Conservation (phyloP, 2,888 invertebrate species). For the Stegana nigrithorax region DNA sequence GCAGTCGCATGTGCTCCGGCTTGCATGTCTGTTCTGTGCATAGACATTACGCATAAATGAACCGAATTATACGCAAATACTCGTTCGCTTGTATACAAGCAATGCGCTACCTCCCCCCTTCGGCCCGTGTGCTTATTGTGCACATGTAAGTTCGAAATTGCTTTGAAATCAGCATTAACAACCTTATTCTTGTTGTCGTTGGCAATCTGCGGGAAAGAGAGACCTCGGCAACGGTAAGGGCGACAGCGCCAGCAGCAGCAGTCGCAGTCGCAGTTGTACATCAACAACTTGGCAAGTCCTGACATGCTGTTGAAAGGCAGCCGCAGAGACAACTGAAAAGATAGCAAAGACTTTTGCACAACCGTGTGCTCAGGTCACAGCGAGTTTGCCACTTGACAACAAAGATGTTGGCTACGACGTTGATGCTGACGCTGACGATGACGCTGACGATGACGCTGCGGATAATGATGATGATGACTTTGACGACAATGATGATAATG, state of each 20-base stretch:
- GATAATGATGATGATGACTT: too few relatives aligned
- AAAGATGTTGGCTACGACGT: too few relatives aligned
- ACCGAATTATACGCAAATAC: constrained; percentile 29
- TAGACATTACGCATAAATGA: constrained; percentile 56
- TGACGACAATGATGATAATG: too few relatives aligned
- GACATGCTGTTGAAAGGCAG: constrained; percentile 3
- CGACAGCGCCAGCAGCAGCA: neutral
- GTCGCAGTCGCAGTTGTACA: neutral
- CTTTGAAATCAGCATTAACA: constrained; percentile 21
- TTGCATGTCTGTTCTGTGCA: constrained; percentile 32
- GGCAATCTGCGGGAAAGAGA: constrained; percentile 27
- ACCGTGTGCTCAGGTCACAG: neutral
- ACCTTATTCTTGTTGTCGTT: constrained; percentile 35
- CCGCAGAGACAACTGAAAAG: neutral
- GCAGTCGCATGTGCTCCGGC: neutral
- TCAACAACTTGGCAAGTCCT: neutral
- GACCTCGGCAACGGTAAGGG: neutral
- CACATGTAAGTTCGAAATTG: constrained; percentile 18
- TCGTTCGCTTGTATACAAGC: constrained; percentile 1
- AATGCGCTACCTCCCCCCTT: constrained; percentile 25
- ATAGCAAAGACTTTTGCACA: neutral
- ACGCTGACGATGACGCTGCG: too few relatives aligned
- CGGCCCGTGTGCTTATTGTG: constrained; percentile 4
- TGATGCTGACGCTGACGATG: too few relatives aligned
- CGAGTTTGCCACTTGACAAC: too few relatives aligned